Base-by-base conservation (phyloP, 2,113 vertebrate species). In the Phyllopteryx taeniolatus region DNA sequence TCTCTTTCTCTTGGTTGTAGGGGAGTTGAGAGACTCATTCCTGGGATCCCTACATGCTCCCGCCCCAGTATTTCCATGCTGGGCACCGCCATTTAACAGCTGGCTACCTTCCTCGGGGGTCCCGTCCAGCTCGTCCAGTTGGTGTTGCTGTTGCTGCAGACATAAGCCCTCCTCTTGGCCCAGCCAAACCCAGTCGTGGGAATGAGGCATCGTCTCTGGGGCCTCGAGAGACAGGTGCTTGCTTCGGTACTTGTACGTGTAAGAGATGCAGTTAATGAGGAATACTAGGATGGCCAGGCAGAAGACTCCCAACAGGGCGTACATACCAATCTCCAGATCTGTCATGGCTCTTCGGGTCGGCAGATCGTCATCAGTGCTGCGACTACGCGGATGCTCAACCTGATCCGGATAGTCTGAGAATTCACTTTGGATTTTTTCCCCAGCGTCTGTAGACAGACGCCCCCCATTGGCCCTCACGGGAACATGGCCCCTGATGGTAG, bases 121-220 rank as follows among this genome's bases (percentile, higher is more conserved):
- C 0, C 94, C 94, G 0, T 94, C 93, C 79, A 87, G 91, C 47
- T 93, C 91, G 0, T 95, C 94, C 66, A 91, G 94, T 73, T 93
- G 94, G 75, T 93, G 94, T 39, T 93, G 94, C 76, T 93, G 94
- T 43, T 88, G 90, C 72, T 91, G 90, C 65, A 93, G 88, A 0
- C 92, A 93, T 0, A 91, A 46, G 0, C 94, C 94, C 1, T 90
- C 92, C 78, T 96, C 96, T 3, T 95, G 95, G 9, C 97, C 96
- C 63, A 99, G 92, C 97, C 98, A 99, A 44, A 99, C 97, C 98
- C 98, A 99, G 89, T 99, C 96, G 0, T 99, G 97, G 1, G 96
- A 93, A 57, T 99, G 98, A 2, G 93, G 88, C 94, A 94, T 88
- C 46, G 93, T 79, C 73, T 93, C 85, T 60, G 94, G 95, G 43